Percentiles rank a stretch among this genome's conserved stretches.
Conservation (phyloP, 2,888 invertebrate genomes). For the Caenorhabditis japonica region DNA sequence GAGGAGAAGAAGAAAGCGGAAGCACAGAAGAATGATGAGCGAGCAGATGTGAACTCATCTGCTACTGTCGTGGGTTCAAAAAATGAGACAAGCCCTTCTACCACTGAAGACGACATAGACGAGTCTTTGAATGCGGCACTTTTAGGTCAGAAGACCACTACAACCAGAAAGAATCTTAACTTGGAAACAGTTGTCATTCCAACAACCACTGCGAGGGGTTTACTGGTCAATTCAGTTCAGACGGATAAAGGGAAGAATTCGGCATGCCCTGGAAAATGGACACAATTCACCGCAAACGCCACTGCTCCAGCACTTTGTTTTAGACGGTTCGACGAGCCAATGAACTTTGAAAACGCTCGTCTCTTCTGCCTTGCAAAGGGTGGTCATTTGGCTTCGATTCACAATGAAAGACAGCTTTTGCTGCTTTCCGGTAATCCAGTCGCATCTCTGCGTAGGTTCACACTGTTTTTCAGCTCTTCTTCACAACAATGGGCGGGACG, state of each 20-base stretch:
- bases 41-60: conserved; percentile 16
- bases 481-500: conserved; percentile 36
- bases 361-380: conserved; percentile 54
- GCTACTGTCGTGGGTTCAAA: not conserved
- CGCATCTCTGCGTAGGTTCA: too few species aligned
- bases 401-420: conserved; percentile 45
- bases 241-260: not conserved
- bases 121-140: conserved; percentile 32
- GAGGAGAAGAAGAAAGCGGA: conserved; percentile 8
- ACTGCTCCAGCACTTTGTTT: conserved; percentile 31
- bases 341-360: conserved; percentile 62
- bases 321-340: conserved; percentile 24
- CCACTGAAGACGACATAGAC: conserved; percentile 28
- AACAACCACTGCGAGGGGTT: not conserved
- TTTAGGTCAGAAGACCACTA: conserved; percentile 7
- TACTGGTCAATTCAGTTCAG: not conserved
- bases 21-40: conserved; percentile 5
- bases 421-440: conserved; percentile 37
- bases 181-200: conserved; percentile 14
- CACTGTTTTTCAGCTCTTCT: conserved; percentile 43
- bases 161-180: conserved; percentile 12
- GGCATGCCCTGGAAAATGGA: conserved; percentile 34
- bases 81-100: not conserved
- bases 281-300: conserved; percentile 32
- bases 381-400: conserved; percentile 64